Conservation (phyloP, 1,140 invertebrate genomes). For the Anadara kagoshimensis region DNA sequence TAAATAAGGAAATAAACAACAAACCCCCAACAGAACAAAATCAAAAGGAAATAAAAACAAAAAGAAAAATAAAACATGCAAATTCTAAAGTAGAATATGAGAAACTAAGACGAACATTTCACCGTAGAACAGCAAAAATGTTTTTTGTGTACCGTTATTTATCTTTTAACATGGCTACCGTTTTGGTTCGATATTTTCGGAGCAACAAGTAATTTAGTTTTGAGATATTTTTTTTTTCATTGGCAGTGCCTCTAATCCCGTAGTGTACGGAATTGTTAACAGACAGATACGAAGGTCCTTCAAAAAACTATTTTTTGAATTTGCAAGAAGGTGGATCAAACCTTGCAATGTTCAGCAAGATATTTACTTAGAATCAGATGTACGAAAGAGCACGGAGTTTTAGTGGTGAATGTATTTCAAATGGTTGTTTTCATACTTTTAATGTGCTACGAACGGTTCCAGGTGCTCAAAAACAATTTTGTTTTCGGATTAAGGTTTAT, state of each 20-base stretch:
- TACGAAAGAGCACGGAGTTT: no score
- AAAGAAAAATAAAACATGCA: conserved; percentile 5
- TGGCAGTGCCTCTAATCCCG: conserved; percentile 60
- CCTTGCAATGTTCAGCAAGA: no score
- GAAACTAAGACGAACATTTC: conserved; percentile 31
- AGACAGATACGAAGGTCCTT: conserved; percentile 48
- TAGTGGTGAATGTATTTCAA: no score
- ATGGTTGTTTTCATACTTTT: no score
- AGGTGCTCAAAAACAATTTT: no score
- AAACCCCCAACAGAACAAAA: no score
- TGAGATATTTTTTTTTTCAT: conserved; percentile 60
- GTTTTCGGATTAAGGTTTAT: no score
- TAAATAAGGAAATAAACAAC: no score
- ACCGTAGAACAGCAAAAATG: conserved; percentile 59
- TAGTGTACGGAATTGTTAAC: conserved; percentile 64
- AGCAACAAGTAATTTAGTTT: conserved; percentile 45
- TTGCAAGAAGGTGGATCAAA: no score
- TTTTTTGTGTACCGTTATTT: conserved; percentile 63
- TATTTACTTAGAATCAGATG: no score
- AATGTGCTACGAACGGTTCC: no score
- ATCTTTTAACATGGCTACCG: conserved; percentile 59
- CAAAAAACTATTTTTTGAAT: conserved; percentile 33
- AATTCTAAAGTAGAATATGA: conserved; percentile 2
- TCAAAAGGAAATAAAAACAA: no score
- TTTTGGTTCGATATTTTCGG: conserved; percentile 66